Evolutionary conservation across 2,888 invertebrate species (phyloP).

Genomic region (Agrotis exclamationis): DNA sequence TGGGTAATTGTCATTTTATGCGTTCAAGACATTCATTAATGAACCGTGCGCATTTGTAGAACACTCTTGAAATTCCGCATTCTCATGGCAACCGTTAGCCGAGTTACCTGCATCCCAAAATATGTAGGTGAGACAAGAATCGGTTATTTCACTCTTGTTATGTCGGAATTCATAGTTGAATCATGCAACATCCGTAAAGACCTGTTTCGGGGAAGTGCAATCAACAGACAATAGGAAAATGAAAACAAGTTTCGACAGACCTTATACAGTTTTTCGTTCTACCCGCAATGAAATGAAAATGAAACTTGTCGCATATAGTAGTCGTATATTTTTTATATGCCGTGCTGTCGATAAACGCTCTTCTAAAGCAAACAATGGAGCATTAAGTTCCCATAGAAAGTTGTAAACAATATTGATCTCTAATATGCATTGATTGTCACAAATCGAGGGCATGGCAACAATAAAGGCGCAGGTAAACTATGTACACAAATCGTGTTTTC

Average conservation of each 20-base stretch:
- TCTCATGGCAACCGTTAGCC: conserved; percentile 41
- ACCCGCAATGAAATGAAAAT: conserved; percentile 55
- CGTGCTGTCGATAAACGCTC: conserved; percentile 51
- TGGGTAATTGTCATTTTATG: conserved; percentile 52
- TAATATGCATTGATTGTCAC: conserved; percentile 67
- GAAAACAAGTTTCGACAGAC: conserved; percentile 22
- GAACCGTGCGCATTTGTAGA: conserved; percentile 42
- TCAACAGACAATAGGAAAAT: conserved; percentile 11
- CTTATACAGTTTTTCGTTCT: conserved; percentile 1
- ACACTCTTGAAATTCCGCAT: conserved; percentile 48
- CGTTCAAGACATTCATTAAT: conserved; percentile 50
- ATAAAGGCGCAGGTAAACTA: conserved; percentile 20
- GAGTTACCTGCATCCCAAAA: conserved; percentile 36
- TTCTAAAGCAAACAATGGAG: conserved; percentile 72
- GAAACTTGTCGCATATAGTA: conserved; percentile 51
- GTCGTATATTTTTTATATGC: conserved; percentile 42
- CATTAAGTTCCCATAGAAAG: conserved; percentile 84
- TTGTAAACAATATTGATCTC: conserved; percentile 79
- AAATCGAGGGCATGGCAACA: conserved; percentile 62
- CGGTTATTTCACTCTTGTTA: conserved; percentile 14
- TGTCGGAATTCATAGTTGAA: conserved; percentile 8
- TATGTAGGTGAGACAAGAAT: conserved; percentile 9
- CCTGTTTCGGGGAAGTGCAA: conserved; percentile 6
- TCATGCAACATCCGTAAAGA: conserved; percentile 5
- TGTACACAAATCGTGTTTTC: conserved; percentile 32